Conservation (phyloP, 1,140 invertebrate genomes). For the Grapholita molesta region DNA sequence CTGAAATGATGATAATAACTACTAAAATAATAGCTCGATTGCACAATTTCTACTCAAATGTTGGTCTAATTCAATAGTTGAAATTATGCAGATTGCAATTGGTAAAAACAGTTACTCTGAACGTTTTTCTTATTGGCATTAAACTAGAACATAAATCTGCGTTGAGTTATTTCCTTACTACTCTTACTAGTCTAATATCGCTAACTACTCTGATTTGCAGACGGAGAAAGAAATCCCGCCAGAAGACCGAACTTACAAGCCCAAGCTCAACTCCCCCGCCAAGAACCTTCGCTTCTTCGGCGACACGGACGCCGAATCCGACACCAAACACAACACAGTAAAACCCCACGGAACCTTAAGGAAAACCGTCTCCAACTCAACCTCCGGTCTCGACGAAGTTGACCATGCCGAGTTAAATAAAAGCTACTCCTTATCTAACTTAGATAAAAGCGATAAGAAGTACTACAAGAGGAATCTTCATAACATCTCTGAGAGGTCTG, state of each 20-base stretch:
- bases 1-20: too few relatives aligned
- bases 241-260: conserved; percentile 63
- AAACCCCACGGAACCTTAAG: not conserved
- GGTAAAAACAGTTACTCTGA: too few relatives aligned
- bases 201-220: conserved; percentile 31
- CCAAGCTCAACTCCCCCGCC: conserved; percentile 64
- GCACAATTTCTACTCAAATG: too few relatives aligned
- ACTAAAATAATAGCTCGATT: too few relatives aligned
- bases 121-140: too few relatives aligned
- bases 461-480: conserved; percentile 77
- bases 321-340: conserved; percentile 58
- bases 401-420: conserved; percentile 60
- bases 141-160: too few relatives aligned
- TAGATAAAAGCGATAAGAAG: conserved; percentile 56
- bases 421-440: conserved; percentile 68
- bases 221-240: conserved; percentile 66
- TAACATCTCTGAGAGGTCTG: conserved; percentile 78
- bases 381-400: conserved; percentile 64
- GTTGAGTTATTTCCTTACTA: too few relatives aligned
- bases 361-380: conserved; percentile 55
- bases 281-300: conserved; percentile 90
- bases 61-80: too few relatives aligned
- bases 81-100: too few relatives aligned
- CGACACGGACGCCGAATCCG: conserved; percentile 87
- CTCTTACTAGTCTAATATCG: too few relatives aligned